These are phyloP conservation scores for Drosophila anomelani DNA, from an alignment of 2,888 invertebrate species.

Conservation along the genomic window DNA sequence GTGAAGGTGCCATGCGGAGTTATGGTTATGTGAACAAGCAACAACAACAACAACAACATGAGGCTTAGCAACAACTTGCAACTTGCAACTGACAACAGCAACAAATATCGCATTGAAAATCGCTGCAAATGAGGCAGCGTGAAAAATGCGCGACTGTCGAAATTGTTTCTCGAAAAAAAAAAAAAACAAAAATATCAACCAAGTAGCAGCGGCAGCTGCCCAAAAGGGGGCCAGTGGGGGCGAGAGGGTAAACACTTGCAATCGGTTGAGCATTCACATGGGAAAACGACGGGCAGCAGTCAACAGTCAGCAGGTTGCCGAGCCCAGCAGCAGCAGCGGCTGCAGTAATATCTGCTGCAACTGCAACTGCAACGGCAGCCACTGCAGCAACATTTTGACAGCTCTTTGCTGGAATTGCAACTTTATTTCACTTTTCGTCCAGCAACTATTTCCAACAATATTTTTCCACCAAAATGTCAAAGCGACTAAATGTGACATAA, in stretches of 20 bases:
- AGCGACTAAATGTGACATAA: slow-evolving; percentile 69
- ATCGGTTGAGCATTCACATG: slow-evolving; percentile 73
- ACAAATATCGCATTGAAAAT: slow-evolving; percentile 59
- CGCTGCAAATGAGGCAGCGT: slow-evolving; percentile 70
- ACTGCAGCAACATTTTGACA: slow-evolving; percentile 69
- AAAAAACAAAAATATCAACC: slow-evolving; percentile 51
- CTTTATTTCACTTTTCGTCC: slow-evolving; percentile 67
- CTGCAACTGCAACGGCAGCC: slow-evolving; percentile 34
- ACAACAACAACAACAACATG: neutral
- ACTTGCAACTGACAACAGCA: slow-evolving; percentile 32
- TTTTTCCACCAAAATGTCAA: slow-evolving; percentile 71
- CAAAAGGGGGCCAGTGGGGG: slow-evolving; percentile 26
- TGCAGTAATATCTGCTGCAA: slow-evolving; percentile 3
- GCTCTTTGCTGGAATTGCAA: slow-evolving; percentile 70
- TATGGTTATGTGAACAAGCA: slow-evolving; percentile 67
- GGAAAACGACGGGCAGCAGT: slow-evolving; percentile 64
- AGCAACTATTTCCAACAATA: slow-evolving; percentile 43
- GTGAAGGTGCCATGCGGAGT: slow-evolving; percentile 66
- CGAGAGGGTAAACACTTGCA: slow-evolving; percentile 34
- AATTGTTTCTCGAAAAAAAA: slow-evolving; percentile 66
- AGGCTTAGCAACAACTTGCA: slow-evolving; percentile 3
- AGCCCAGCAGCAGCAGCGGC: slow-evolving; percentile 29
- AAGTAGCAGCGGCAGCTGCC: slow-evolving; percentile 51
- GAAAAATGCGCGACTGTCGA: slow-evolving; percentile 69
- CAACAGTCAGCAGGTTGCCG: slow-evolving; percentile 51